Base-by-base conservation (phyloP, 2,113 vertebrate species). In the Procavia capensis region DNA sequence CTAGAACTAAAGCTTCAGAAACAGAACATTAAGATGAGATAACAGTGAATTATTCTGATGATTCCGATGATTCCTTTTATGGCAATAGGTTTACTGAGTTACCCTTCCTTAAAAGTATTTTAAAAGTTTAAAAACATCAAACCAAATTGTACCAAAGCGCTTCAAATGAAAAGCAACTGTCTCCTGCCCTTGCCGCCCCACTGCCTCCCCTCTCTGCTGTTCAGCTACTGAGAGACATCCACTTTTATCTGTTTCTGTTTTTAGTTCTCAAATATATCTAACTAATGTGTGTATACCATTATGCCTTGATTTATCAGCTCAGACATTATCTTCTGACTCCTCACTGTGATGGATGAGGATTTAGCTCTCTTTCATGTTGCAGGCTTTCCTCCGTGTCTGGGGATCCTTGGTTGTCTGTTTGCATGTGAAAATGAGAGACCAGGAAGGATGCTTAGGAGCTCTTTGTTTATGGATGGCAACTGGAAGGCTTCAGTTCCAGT, bases 181-280 rank as follows among this genome's bases (percentile, higher is more conserved):
- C 19, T 6, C 34, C 43, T 90, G 85, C 75, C 41, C 86, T 89
- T 91, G 25, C 79, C 0, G 10, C 70, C 68, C n/a, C 3, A 4
- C 50, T 45, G 47, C 84, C 50, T 45, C 50, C 87, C 59, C 86
- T 8, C 8, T 16, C 92, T 92, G 76, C 81, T 57, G 43, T 61
- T 87, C 81, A 78, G 95, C 95, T 97, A 81, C 93, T 27, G 54
- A 93, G 72, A 89, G 81, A 50, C 45, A 54, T 75, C 36, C 24
- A 9, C 92, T 92, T 96, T 96, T 89, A 96, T 96, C 96, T 94
- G 61, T 66, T 90, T 83, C 93, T 88, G 76, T 29, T 92, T 97
- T 94, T 72, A 93, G 50, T 94, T 94, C 87, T 91, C 74, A 91
- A 80, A 64, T 88, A 31, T 90, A 89, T 92, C 88, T 96, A 93